Evolutionary conservation across 2,888 invertebrate genomes (phyloP).

Genomic region (Yponomeuta cagnagella): DNA sequence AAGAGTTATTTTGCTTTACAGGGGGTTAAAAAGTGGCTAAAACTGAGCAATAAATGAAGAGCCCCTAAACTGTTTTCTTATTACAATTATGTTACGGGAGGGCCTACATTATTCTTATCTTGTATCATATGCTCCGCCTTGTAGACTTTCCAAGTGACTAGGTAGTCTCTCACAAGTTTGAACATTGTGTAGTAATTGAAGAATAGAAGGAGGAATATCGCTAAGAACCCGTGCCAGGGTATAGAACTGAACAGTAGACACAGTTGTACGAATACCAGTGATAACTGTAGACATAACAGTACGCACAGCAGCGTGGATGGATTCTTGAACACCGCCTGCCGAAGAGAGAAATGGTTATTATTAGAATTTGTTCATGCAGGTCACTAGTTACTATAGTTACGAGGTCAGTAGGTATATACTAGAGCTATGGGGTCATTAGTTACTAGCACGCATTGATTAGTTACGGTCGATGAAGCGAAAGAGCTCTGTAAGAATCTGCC

Average conservation of each 20-base stretch:
- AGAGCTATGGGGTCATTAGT: no score
- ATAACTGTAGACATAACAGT: conserved; percentile 82
- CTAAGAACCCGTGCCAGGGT: conserved; percentile 94
- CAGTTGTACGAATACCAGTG: conserved; percentile 85
- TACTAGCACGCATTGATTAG: no score
- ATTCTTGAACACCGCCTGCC: conserved; percentile 89
- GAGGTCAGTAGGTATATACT: no score
- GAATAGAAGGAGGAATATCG: conserved; percentile 88
- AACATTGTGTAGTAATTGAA: conserved; percentile 95
- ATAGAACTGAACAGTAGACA: conserved; percentile 85
- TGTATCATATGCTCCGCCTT: conserved; percentile 82
- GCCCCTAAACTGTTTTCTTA: neutral
- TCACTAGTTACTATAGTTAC: no score
- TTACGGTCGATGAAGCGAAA: no score
- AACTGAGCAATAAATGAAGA: no score
- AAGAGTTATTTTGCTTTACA: no score
- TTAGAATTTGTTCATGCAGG: neutral
- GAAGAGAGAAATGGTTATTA: conserved; percentile 17
- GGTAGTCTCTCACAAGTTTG: conserved; percentile 89
- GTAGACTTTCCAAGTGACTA: conserved; percentile 90
- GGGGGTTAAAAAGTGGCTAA: no score
- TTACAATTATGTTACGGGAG: conserved; percentile 19
- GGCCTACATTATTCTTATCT: conserved; percentile 61
- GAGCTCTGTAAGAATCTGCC: no score
- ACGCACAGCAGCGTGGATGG: conserved; percentile 86